Percentiles rank a stretch among this genome's conserved stretches.
Evolutionary conservation across 2,113 vertebrate species (phyloP).

Genomic region (Dascyllus trimaculatus): DNA sequence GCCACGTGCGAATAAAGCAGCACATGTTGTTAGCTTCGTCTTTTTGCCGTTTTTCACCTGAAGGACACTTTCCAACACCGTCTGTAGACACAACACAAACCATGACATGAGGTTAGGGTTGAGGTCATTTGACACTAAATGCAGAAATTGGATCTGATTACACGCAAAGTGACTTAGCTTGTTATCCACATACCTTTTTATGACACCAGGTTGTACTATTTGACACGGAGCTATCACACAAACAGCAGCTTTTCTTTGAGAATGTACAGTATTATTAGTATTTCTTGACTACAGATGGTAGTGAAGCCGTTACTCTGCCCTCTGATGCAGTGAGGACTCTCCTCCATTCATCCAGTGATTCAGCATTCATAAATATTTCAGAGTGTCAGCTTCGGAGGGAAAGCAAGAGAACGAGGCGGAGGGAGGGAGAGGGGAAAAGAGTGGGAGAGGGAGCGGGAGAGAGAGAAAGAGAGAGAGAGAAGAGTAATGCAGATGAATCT

Average conservation of each 20-base stretch:
- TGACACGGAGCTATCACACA: background rate
- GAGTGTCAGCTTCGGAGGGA: slow-evolving; percentile 48
- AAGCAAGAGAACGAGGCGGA: slow-evolving; percentile 25
- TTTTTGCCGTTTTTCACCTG: too few relatives aligned
- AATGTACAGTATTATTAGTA: too few relatives aligned
- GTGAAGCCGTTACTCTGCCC: slow-evolving; percentile 4
- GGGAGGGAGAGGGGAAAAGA: slow-evolving; percentile 3
- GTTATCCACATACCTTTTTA: too few relatives aligned
- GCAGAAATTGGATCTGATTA: too few relatives aligned
- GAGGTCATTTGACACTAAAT: too few relatives aligned
- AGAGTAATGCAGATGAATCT: slow-evolving; percentile 76
- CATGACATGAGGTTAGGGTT: too few relatives aligned
- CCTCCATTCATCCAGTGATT: slow-evolving; percentile 72
- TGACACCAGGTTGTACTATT: too few relatives aligned
- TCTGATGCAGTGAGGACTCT: slow-evolving; percentile 27
- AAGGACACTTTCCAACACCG: too few relatives aligned
- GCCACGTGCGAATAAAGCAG: too few relatives aligned
- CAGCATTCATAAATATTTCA: slow-evolving; percentile 82
- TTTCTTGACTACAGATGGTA: background rate
- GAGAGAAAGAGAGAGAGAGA: slow-evolving; percentile 1
- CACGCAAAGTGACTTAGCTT: too few relatives aligned
- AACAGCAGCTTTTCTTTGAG: background rate
- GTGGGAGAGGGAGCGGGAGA: background rate
- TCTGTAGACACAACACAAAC: too few relatives aligned
- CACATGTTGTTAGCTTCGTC: too few relatives aligned